A percentile compares a stretch with the other conserved stretches of the same genome.
Evolutionary conservation across 2,888 invertebrate species (phyloP).

Genomic region (Aphidoletes aphidimyza): DNA sequence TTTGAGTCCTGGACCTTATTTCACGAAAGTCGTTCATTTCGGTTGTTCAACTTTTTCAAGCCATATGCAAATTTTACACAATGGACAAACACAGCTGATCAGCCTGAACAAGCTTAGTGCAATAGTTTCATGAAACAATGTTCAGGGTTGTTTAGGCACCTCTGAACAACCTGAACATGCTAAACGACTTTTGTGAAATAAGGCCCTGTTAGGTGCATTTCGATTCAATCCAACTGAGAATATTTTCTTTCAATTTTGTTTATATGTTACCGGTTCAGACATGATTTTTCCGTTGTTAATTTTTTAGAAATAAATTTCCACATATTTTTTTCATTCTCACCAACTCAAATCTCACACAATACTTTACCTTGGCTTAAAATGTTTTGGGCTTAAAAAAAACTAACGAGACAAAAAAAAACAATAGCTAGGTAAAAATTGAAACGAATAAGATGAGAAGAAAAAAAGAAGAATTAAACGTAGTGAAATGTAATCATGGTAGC

Average conservation of each 20-base stretch:
- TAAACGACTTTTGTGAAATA: neutral
- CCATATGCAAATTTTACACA: too few relatives aligned
- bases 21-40: too few relatives aligned
- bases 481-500: conserved; percentile 27
- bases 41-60: too few relatives aligned
- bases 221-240: neutral
- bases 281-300: neutral
- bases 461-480: neutral
- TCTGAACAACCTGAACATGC: neutral
- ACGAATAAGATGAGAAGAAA: neutral
- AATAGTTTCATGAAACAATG: too few relatives aligned
- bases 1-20: too few relatives aligned
- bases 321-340: neutral
- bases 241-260: neutral
- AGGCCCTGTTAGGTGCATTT: neutral
- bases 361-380: neutral
- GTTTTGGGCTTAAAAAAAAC: neutral
- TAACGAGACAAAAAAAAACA: neutral
- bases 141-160: neutral
- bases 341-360: neutral
- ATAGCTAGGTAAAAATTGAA: neutral
- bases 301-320: too few relatives aligned
- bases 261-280: neutral
- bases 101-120: too few relatives aligned
- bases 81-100: too few relatives aligned